Percentiles rank a stretch among this genome's conserved stretches.
Conservation (phyloP, 2,888 invertebrate species). For the Mimas tiliae region DNA sequence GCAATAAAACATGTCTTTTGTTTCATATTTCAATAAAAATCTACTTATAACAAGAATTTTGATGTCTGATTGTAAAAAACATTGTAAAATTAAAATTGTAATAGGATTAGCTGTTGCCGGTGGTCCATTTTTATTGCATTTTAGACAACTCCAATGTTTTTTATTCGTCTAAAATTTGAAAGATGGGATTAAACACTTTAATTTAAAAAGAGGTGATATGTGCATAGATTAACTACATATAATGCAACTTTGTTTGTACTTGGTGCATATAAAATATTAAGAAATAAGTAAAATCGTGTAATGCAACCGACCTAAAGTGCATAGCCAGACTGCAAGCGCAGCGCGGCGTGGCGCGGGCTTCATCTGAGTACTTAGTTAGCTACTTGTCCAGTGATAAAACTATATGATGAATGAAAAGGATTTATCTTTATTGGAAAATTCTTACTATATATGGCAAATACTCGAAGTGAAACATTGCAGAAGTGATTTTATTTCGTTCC, state of each 20-base stretch:
- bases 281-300: too few relatives aligned
- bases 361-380: too few relatives aligned
- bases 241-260: not conserved
- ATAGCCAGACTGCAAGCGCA: too few relatives aligned
- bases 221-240: not conserved
- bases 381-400: too few relatives aligned
- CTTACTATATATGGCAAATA: too few relatives aligned
- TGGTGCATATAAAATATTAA: not conserved
- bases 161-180: constrained; percentile 3
- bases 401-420: too few relatives aligned
- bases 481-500: too few relatives aligned
- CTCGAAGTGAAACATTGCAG: too few relatives aligned
- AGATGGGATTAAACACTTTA: too few relatives aligned
- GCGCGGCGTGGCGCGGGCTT: too few relatives aligned
- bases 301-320: too few relatives aligned
- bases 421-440: too few relatives aligned
- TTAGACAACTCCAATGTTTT: not conserved
- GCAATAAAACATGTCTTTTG: constrained; percentile 54
- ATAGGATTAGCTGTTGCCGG: not conserved
- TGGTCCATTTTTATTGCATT: constrained; percentile 14
- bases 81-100: constrained; percentile 32
- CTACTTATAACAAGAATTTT: constrained; percentile 48
- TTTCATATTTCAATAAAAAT: constrained; percentile 64
- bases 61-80: constrained; percentile 39
- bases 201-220: not conserved